These are phyloP conservation scores for Falco columbarius DNA, from an alignment of 2,797 vertebrate species.

Conservation along the genomic window DNA sequence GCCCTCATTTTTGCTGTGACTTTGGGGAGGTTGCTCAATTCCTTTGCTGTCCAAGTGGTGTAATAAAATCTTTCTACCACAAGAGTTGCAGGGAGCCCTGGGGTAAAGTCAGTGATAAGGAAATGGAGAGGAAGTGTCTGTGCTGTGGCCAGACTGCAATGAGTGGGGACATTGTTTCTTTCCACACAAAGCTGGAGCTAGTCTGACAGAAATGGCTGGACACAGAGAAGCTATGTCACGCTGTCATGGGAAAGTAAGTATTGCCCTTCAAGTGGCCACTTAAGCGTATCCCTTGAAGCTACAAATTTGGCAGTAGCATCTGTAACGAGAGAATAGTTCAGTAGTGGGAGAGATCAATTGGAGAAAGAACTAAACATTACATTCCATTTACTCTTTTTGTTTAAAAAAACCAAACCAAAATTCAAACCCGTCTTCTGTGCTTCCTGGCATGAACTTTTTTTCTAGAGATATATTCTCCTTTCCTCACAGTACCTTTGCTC, in stretches of 20 bases:
- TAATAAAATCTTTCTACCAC: background rate
- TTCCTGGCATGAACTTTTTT: background rate
- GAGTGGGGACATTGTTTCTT: background rate
- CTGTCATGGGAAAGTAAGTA: background rate
- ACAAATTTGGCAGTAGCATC: background rate
- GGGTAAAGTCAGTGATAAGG: background rate
- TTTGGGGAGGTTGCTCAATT: slow-evolving; percentile 1
- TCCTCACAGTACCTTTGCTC: background rate
- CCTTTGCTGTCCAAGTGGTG: background rate
- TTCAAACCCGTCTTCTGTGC: background rate
- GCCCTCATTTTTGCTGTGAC: background rate
- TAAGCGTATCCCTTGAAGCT: background rate
- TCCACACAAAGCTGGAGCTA: background rate
- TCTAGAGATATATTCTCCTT: background rate
- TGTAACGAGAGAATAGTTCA: background rate
- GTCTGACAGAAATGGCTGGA: background rate
- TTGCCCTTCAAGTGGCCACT: background rate
- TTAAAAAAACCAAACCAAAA: background rate
- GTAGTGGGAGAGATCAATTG: background rate
- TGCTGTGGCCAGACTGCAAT: background rate
- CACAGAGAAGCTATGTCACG: background rate
- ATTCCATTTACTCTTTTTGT: background rate
- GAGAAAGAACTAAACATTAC: background rate
- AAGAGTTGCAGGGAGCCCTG: background rate
- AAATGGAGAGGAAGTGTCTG: background rate